phyloP scores from a whole-genome alignment of 1,140 invertebrate species.

The Drosophila erecta region DNA sequence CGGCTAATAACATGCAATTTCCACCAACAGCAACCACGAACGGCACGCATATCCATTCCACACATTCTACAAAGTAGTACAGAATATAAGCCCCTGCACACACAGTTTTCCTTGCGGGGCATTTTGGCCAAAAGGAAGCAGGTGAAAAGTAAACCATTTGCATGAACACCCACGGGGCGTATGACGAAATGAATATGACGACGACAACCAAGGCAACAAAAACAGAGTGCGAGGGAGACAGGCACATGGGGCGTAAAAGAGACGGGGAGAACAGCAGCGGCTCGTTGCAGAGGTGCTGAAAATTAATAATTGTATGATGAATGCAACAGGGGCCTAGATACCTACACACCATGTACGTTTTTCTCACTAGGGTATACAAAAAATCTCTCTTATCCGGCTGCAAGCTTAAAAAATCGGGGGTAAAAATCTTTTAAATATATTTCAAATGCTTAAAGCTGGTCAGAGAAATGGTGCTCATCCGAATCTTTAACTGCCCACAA shows the following conservation, averaged over 20 bases:
- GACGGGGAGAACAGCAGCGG: not conserved
- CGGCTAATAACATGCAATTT: slow-evolving; percentile 81
- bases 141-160: slow-evolving; percentile 79
- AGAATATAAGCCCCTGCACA: slow-evolving; percentile 8
- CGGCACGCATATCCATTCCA: slow-evolving; percentile 47
- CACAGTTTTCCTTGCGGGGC: slow-evolving; percentile 40
- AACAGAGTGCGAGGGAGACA: slow-evolving; percentile 11
- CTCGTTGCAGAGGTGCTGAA: slow-evolving; percentile 69
- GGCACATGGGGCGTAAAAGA: not conserved
- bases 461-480: no score
- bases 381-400: not conserved
- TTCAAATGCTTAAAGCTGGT: no score
- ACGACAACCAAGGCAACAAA: slow-evolving; percentile 41
- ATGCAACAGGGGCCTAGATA: not conserved
- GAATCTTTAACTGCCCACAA: not conserved
- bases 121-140: slow-evolving; percentile 64
- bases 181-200: slow-evolving; percentile 48
- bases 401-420: not conserved
- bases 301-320: slow-evolving; percentile 52
- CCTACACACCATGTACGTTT: no score
- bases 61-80: slow-evolving; percentile 6
- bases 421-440: not conserved
- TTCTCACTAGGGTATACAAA: not conserved
- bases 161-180: slow-evolving; percentile 71
- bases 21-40: slow-evolving; percentile 59